These are phyloP conservation scores for Conus canariensis DNA, from an alignment of 2,888 invertebrate species.

Conservation along the genomic window DNA sequence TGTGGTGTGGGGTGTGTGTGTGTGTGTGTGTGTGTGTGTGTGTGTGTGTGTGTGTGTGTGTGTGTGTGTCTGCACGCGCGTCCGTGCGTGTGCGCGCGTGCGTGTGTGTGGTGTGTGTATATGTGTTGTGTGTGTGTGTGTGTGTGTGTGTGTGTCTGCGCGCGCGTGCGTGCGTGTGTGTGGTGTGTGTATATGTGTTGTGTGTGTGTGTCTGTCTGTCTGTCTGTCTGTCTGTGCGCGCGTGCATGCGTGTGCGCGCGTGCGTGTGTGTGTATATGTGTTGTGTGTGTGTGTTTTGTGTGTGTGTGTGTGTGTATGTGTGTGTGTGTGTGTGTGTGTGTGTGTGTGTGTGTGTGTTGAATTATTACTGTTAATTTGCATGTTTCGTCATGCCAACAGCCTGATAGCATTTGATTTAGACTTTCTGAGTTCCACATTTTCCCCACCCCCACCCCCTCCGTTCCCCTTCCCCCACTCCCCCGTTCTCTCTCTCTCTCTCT, in stretches of 20 bases:
- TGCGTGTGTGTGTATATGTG: neutral
- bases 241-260: neutral
- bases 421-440: neutral
- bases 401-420: too few species aligned
- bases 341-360: neutral
- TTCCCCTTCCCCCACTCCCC: slow-evolving; percentile 21
- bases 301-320: neutral
- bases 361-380: neutral
- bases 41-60: neutral
- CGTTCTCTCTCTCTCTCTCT: slow-evolving; percentile 23
- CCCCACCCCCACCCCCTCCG: neutral
- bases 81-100: too few species aligned
- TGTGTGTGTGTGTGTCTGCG: too few species aligned
- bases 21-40: neutral
- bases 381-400: neutral
- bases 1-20: too few species aligned
- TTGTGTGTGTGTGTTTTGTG: neutral
- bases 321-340: neutral
- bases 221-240: too few species aligned
- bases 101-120: too few species aligned
- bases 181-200: too few species aligned
- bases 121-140: too few species aligned
- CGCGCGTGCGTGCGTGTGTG: too few species aligned
- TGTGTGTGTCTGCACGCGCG: neutral
- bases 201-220: too few species aligned